A percentile compares a stretch with the other conserved stretches of the same genome.
Conservation (phyloP, 2,797 vertebrate genomes). For the Antrozous pallidus region DNA sequence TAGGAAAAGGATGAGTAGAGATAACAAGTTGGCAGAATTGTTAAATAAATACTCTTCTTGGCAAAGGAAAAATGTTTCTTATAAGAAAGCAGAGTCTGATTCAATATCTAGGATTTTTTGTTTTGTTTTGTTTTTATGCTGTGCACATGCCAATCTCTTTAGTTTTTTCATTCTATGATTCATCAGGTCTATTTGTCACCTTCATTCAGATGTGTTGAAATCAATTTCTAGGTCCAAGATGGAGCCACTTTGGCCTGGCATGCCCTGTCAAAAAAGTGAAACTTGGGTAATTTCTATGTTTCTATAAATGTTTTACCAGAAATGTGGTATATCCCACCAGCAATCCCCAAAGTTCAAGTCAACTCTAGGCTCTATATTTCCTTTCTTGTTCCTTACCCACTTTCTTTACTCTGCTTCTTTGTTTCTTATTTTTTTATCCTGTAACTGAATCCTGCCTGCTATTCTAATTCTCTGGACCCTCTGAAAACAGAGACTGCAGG, state of each 20-base stretch:
- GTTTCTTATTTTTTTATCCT: background rate
- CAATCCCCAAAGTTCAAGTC: background rate
- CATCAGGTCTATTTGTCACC: background rate
- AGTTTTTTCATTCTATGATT: background rate
- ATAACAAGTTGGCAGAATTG: background rate
- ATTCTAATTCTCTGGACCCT: background rate
- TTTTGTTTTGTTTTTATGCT: background rate
- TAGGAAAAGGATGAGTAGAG: background rate
- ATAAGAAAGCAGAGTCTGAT: background rate
- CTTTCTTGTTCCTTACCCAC: background rate
- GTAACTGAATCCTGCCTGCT: background rate
- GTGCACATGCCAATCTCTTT: background rate
- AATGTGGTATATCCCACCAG: background rate
- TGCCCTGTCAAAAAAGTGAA: background rate
- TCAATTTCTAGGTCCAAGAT: background rate
- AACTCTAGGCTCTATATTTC: background rate
- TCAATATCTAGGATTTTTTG: background rate
- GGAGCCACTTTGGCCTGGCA: background rate
- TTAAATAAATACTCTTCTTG: background rate
- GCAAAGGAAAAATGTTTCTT: background rate
- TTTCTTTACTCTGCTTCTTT: background rate
- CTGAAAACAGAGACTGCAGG: background rate
- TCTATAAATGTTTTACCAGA: background rate
- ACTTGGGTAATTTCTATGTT: background rate
- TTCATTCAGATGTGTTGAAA: background rate